A percentile compares a stretch with the other conserved stretches of the same genome.
Evolutionary conservation across 2,888 invertebrate genomes (phyloP).

Genomic region (Cataglyphis altisquamis): DNA sequence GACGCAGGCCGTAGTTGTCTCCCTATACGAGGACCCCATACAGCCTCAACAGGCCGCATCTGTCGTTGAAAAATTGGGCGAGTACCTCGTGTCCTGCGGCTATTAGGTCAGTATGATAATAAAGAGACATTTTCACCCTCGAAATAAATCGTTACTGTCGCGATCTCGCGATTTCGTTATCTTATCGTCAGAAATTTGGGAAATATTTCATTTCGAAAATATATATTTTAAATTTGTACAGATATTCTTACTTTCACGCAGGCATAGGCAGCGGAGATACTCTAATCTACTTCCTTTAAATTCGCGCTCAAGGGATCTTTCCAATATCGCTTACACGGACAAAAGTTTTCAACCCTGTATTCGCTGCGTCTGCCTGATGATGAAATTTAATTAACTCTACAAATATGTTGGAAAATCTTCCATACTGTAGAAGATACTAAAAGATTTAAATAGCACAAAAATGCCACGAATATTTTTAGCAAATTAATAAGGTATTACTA

Average conservation of each 20-base stretch:
- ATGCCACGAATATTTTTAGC: not conserved
- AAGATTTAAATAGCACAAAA: not conserved
- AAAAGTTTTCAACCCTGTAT: not conserved
- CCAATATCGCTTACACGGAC: not conserved
- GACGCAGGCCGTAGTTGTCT: conserved; percentile 97
- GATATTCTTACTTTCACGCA: not conserved
- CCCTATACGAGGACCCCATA: conserved; percentile 98
- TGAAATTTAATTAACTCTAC: conserved; percentile 14
- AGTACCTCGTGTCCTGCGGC: conserved; percentile 98
- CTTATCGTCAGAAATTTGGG: not conserved
- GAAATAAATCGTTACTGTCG: not conserved
- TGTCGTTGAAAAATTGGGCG: conserved; percentile 98
- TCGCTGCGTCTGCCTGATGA: not conserved
- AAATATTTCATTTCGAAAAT: not conserved
- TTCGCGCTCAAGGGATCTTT: not conserved
- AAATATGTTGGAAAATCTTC: not conserved
- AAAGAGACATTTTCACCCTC: not conserved
- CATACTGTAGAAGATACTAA: not conserved
- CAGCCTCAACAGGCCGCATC: conserved; percentile 98
- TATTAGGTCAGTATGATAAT: conserved; percentile 89
- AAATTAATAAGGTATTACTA: not conserved
- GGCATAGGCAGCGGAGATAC: not conserved
- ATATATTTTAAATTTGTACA: not conserved
- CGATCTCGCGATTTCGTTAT: not conserved
- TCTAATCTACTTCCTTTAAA: not conserved